Conservation (phyloP, 2,888 invertebrate genomes). For the Diarsia brunnea region DNA sequence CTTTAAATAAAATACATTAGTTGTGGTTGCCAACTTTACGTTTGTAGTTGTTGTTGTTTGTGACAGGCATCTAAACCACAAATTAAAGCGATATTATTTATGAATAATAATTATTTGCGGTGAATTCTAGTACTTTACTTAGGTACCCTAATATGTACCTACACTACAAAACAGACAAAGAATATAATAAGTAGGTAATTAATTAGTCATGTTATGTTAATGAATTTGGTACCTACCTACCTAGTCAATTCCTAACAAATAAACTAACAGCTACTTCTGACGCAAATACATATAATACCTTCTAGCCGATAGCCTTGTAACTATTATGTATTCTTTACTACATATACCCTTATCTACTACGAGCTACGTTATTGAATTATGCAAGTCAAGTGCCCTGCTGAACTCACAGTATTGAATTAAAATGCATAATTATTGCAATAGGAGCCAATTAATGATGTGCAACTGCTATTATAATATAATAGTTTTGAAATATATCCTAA, state of each 20-base stretch:
- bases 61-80: not conserved
- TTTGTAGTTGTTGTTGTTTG: not conserved
- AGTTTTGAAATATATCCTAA: too few relatives aligned
- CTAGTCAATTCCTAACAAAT: slow-evolving; percentile 3
- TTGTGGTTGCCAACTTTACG: slow-evolving; percentile 14
- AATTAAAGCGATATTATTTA: not conserved
- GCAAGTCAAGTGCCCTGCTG: slow-evolving; percentile 35
- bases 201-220: not conserved
- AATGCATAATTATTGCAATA: slow-evolving; percentile 13
- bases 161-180: not conserved
- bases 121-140: not conserved
- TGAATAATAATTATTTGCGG: slow-evolving; percentile 13
- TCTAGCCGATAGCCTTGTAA: too few relatives aligned
- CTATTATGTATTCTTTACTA: too few relatives aligned
- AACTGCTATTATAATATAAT: not conserved
- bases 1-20: slow-evolving; percentile 15
- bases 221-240: not conserved
- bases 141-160: not conserved
- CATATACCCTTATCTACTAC: slow-evolving; percentile 1
- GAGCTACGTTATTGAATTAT: slow-evolving; percentile 28
- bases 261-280: not conserved
- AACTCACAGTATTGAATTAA: slow-evolving; percentile 22
- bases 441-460: slow-evolving; percentile 2
- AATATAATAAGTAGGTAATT: not conserved
- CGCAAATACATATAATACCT: not conserved